Percentiles rank a stretch among this genome's conserved stretches.
Conservation (phyloP, 2,113 vertebrate genomes). For the Micronycteris hirsuta region DNA sequence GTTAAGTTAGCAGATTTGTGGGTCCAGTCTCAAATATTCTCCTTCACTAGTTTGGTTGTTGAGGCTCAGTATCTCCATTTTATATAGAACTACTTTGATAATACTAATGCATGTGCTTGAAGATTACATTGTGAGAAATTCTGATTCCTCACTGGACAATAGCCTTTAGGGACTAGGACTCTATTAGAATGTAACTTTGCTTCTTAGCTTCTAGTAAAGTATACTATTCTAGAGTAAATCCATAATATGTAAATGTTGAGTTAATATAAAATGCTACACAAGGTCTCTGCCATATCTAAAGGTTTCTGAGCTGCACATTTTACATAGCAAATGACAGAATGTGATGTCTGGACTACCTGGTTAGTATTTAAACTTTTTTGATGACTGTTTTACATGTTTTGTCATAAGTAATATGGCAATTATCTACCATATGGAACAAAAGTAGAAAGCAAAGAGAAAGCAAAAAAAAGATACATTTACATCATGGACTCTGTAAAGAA, state of each 20-base stretch:
- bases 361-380: background rate
- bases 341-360: background rate
- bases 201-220: background rate
- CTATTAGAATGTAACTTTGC: background rate
- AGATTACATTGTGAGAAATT: background rate
- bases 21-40: background rate
- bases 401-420: background rate
- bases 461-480: background rate
- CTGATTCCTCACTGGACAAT: background rate
- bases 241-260: background rate
- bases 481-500: background rate
- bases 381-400: background rate
- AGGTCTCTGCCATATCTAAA: background rate
- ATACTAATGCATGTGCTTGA: background rate
- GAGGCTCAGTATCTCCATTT: background rate
- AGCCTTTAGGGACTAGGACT: background rate
- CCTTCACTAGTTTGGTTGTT: background rate
- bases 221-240: background rate
- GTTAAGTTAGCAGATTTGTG: background rate
- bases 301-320: background rate
- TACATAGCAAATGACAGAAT: background rate
- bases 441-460: background rate
- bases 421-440: background rate
- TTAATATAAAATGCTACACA: background rate
- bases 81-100: background rate